These are phyloP conservation scores for Calephelis perditalis DNA, from an alignment of 2,888 invertebrate genomes.

Conservation along the genomic window DNA sequence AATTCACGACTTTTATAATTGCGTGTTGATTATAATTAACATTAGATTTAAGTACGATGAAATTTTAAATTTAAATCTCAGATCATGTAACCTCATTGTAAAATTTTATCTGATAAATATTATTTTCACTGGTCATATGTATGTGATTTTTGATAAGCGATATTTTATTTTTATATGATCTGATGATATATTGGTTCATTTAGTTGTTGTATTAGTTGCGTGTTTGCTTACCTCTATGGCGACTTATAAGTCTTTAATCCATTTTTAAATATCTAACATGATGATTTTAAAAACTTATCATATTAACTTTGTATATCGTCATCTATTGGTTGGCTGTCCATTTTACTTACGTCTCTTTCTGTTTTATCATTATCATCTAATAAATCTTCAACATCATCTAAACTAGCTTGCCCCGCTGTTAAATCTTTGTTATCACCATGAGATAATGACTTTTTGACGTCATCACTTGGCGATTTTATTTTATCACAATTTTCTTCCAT, in stretches of 20 bases:
- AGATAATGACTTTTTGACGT: slow-evolving; percentile 13
- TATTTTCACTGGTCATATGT: background rate
- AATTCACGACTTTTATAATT: too few species aligned
- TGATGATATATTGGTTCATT: background rate
- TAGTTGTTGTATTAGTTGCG: too few species aligned
- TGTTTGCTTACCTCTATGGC: too few species aligned
- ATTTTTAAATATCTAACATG: background rate
- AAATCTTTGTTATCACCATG: slow-evolving; percentile 33
- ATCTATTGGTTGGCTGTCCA: slow-evolving; percentile 12
- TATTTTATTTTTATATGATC: background rate
- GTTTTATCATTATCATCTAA: slow-evolving; percentile 49
- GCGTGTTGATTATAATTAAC: too few species aligned
- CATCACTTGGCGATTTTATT: slow-evolving; percentile 37
- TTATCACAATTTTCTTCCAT: slow-evolving; percentile 55
- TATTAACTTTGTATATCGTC: slow-evolving; percentile 14
- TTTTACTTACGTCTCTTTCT: slow-evolving; percentile 25
- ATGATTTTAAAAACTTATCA: background rate
- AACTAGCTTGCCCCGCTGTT: slow-evolving; percentile 58
- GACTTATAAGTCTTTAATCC: background rate
- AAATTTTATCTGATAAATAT: too few species aligned
- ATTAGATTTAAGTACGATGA: too few species aligned
- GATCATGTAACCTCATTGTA: too few species aligned
- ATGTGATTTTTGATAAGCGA: background rate
- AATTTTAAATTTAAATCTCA: too few species aligned
- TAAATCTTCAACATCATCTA: slow-evolving; percentile 68